Percentiles rank a stretch among this genome's conserved stretches.
Evolutionary conservation across 2,113 vertebrate genomes (phyloP).

Genomic region (Recurvirostra avosetta): DNA sequence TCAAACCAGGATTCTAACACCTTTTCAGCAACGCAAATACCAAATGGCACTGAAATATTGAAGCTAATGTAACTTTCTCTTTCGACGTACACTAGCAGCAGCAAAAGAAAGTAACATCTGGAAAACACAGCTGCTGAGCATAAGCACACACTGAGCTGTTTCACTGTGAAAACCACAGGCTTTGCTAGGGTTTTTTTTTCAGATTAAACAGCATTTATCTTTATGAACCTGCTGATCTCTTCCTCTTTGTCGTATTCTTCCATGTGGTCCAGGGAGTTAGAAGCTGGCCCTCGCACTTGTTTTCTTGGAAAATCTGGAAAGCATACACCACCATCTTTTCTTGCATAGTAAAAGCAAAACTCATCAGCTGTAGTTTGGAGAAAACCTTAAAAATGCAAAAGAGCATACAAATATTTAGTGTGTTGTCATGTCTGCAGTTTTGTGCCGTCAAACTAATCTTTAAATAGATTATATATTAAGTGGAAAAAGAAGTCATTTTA

Average conservation of each 20-base stretch:
- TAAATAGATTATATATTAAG: not conserved
- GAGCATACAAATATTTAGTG: constrained; percentile 56
- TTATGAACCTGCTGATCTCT: constrained; percentile 93
- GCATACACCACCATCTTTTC: constrained; percentile 88
- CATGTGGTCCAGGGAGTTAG: constrained; percentile 93
- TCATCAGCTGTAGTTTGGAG: constrained; percentile 96
- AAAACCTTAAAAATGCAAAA: constrained; percentile 84
- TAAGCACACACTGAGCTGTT: constrained; percentile 57
- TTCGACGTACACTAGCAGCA: not conserved
- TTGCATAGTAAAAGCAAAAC: constrained; percentile 95
- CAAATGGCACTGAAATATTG: constrained; percentile 40
- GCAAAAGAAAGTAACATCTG: constrained; percentile 65
- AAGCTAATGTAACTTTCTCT: constrained; percentile 27
- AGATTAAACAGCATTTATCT: constrained; percentile 72
- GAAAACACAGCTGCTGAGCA: constrained; percentile 60
- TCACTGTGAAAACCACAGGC: constrained; percentile 69
- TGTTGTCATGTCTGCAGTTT: constrained; percentile 10
- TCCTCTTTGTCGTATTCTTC: constrained; percentile 92
- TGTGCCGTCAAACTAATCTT: not conserved
- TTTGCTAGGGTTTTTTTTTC: constrained; percentile 17
- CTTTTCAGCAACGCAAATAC: constrained; percentile 50
- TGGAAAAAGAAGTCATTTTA: not conserved
- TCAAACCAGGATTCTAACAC: constrained; percentile 51
- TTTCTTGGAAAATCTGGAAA: constrained; percentile 98
- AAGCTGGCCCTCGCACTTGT: constrained; percentile 88